Conservation (phyloP, 2,888 invertebrate genomes). For the Rhopalosiphum nymphaeae region DNA sequence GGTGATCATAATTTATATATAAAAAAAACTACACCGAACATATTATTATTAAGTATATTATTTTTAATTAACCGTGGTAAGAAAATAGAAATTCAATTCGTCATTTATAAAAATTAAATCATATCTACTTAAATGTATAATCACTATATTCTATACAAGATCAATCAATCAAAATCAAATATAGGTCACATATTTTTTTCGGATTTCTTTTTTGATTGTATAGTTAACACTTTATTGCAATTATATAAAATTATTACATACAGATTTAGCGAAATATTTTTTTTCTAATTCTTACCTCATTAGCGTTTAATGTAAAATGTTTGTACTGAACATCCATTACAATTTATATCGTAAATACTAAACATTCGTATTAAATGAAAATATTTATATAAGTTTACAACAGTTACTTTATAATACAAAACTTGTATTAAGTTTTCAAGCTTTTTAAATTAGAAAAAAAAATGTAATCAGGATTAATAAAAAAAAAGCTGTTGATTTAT, state of each 20-base stretch:
- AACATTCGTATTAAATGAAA: not conserved
- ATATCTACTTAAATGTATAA: not conserved
- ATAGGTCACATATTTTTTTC: not conserved
- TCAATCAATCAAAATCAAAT: not conserved
- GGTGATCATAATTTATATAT: not conserved
- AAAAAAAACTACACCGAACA: not conserved
- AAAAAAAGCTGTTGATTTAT: not conserved
- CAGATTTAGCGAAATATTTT: not conserved
- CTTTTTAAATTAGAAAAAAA: not conserved
- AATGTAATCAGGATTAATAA: too few species aligned
- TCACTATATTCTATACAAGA: not conserved
- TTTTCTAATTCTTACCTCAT: not conserved
- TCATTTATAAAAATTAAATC: not conserved
- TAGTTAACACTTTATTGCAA: not conserved
- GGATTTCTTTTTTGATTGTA: not conserved
- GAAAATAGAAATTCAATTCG: not conserved
- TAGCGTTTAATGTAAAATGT: not conserved
- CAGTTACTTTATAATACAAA: not conserved
- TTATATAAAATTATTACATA: not conserved
- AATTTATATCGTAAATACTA: not conserved
- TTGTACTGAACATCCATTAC: not conserved
- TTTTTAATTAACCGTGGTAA: not conserved
- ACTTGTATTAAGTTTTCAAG: not conserved
- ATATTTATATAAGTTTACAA: not conserved
- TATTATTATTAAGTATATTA: not conserved